Evolutionary conservation across 1,140 invertebrate species (phyloP).

Genomic region (Muscidifurax raptorellus): DNA sequence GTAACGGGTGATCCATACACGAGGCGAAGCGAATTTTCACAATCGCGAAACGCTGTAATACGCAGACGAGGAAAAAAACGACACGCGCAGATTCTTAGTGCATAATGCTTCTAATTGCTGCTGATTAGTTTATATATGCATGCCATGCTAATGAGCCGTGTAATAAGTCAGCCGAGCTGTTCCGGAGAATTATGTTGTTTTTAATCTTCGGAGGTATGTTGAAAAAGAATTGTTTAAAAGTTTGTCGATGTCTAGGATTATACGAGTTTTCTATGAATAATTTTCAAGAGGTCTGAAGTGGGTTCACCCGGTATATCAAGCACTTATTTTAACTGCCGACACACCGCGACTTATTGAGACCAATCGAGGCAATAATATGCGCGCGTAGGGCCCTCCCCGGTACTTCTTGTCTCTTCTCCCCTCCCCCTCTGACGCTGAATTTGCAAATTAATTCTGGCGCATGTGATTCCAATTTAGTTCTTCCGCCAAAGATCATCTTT

Average conservation of each 20-base stretch:
- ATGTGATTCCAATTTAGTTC: constrained; percentile 58
- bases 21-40: no score
- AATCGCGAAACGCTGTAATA: no score
- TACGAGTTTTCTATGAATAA: neutral
- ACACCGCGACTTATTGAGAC: constrained; percentile 64
- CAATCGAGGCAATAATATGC: constrained; percentile 65
- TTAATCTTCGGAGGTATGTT: neutral
- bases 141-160: neutral
- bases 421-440: constrained; percentile 45
- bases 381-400: constrained; percentile 40
- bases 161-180: neutral
- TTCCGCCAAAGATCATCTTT: constrained; percentile 48
- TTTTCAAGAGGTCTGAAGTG: neutral
- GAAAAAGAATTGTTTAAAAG: neutral
- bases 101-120: neutral
- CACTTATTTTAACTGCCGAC: constrained; percentile 57
- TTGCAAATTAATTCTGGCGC: constrained; percentile 53
- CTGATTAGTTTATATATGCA: neutral
- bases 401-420: constrained; percentile 10
- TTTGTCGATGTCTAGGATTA: neutral
- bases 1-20: constrained; percentile 32
- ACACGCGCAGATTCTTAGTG: neutral
- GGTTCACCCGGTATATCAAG: constrained; percentile 53
- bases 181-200: neutral
- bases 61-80: neutral